Evolutionary conservation across 37 sponge, comb jelly and placozoan species (phyloP).

Genomic region (Petrosia ficiformis): DNA sequence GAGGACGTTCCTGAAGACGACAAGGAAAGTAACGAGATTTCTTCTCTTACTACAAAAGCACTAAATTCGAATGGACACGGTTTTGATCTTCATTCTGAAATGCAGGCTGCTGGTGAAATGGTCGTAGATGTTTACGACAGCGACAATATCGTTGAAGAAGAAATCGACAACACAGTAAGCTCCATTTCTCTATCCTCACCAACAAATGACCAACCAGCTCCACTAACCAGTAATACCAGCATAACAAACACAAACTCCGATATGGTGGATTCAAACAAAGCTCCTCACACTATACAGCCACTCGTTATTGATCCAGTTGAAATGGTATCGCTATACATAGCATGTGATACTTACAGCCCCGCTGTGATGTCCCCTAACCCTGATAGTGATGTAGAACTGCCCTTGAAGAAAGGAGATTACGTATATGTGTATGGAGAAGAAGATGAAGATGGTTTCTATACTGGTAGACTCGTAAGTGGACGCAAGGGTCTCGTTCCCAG

Average conservation of each 20-base stretch:
- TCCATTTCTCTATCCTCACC: not conserved
- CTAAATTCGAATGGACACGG: too few relatives aligned
- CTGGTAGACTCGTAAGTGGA: slow-evolving; percentile 23
- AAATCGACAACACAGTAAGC: not conserved
- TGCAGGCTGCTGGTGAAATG: slow-evolving; percentile 26
- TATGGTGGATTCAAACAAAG: not conserved
- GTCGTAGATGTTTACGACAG: slow-evolving; percentile 40
- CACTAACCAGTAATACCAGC: not conserved
- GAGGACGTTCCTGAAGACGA: not conserved
- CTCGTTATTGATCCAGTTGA: not conserved
- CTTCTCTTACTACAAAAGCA: too few relatives aligned
- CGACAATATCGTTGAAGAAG: slow-evolving; percentile 21
- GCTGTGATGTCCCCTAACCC: slow-evolving; percentile 75
- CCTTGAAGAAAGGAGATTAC: slow-evolving; percentile 49
- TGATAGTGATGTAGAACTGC: slow-evolving; percentile 45
- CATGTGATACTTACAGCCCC: slow-evolving; percentile 55
- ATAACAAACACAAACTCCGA: not conserved
- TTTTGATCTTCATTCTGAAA: slow-evolving; percentile 31
- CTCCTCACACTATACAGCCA: too few relatives aligned
- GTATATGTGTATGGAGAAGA: slow-evolving; percentile 73
- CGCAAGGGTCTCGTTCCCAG: slow-evolving; percentile 56
- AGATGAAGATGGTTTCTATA: slow-evolving; percentile 71
- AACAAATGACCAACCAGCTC: not conserved
- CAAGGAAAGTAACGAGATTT: not conserved
- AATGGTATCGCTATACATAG: not conserved